Conservation (phyloP, 2,113 vertebrate species). For the Bettongia penicillata region DNA sequence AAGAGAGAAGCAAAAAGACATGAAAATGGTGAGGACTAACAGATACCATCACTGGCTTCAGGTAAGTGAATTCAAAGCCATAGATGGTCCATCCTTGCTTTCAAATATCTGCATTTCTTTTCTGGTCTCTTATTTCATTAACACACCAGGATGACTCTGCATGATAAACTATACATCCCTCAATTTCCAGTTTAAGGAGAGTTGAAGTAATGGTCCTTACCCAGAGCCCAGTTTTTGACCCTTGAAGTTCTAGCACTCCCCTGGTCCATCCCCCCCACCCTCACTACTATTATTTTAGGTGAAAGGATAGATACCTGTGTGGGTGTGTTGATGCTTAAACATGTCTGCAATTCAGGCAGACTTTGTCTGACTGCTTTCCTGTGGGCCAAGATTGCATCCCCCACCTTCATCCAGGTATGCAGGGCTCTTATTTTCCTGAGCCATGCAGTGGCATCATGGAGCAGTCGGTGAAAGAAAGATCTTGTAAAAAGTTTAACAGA, state of each 20-base stretch:
- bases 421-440: background rate
- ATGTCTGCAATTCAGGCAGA: background rate
- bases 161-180: background rate
- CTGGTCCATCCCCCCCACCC: no score
- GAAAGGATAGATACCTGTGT: slow-evolving; percentile 28
- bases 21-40: background rate
- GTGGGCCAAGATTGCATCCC: accelerated
- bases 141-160: background rate
- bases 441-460: background rate
- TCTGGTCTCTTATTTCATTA: background rate
- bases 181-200: background rate
- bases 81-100: background rate
- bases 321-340: background rate
- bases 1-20: background rate
- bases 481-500: background rate
- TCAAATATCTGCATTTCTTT: background rate
- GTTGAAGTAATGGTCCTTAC: background rate
- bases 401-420: background rate
- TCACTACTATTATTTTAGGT: background rate
- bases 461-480: background rate
- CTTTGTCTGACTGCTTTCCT: background rate
- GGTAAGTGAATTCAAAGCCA: background rate
- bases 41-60: accelerated
- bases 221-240: background rate
- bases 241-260: background rate